These are phyloP conservation scores for Syngnathus rostellatus DNA, from an alignment of 2,797 vertebrate genomes.

Conservation along the genomic window DNA sequence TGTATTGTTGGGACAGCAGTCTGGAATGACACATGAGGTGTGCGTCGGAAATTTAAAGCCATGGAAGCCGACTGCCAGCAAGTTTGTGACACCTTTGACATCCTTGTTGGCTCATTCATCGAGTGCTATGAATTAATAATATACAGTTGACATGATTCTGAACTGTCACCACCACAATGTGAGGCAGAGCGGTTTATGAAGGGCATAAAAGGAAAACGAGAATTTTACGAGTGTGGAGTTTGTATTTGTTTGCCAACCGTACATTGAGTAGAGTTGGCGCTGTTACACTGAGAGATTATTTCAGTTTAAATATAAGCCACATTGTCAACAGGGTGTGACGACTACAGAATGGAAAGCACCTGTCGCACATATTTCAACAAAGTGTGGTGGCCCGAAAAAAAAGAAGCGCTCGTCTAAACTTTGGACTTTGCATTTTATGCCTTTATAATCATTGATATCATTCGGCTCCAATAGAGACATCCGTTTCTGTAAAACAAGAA, in stretches of 20 bases:
- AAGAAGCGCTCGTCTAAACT: background rate
- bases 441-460: background rate
- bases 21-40: conserved; percentile 42
- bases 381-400: too few relatives aligned
- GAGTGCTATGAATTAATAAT: conserved; percentile 52
- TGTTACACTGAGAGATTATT: conserved; percentile 2
- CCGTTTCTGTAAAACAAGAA: conserved; percentile 35
- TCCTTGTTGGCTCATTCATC: conserved; percentile 3
- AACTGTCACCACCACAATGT: too few relatives aligned
- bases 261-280: background rate
- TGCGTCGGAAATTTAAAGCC: conserved; percentile 48
- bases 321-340: conserved; percentile 37
- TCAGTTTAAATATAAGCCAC: conserved; percentile 25
- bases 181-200: background rate
- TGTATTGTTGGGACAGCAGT: conserved; percentile 8
- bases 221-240: background rate
- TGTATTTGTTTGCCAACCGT: background rate
- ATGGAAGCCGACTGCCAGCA: conserved; percentile 2
- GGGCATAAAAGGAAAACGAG: too few relatives aligned
- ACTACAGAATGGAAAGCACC: conserved; percentile 28
- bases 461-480: conserved; percentile 6
- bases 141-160: conserved; percentile 10
- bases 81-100: conserved; percentile 37
- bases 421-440: background rate
- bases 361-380: conserved; percentile 19